These are phyloP conservation scores for Microcebus jonahi DNA, from an alignment of 2,113 vertebrate species.

Conservation along the genomic window DNA sequence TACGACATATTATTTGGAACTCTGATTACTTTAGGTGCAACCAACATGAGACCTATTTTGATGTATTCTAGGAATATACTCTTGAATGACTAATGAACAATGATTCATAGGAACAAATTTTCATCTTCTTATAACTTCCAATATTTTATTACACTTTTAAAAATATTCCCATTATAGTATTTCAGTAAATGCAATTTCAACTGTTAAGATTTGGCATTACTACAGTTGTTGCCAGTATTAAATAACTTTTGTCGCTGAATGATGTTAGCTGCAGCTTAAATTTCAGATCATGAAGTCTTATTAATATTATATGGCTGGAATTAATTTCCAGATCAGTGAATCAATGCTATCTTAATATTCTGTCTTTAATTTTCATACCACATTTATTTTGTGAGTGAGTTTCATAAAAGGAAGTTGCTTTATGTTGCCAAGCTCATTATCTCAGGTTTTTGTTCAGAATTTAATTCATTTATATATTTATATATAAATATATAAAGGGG, in stretches of 20 bases:
- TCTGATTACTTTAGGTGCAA: not conserved
- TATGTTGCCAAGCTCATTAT: not conserved
- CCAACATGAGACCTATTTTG: not conserved
- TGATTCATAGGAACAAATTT: not conserved
- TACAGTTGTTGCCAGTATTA: not conserved
- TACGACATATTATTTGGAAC: not conserved
- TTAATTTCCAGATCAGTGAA: conserved; percentile 58
- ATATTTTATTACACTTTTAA: not conserved
- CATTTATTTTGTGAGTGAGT: conserved; percentile 11
- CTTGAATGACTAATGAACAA: not conserved
- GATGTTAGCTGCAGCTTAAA: conserved; percentile 3
- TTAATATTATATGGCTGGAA: conserved; percentile 6
- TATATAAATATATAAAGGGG: not conserved
- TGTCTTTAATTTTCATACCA: conserved; percentile 49
- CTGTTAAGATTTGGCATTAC: not conserved
- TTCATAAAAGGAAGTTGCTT: not conserved
- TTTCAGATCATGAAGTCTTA: not conserved
- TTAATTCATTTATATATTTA: not conserved
- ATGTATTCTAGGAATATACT: not conserved
- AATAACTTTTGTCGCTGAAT: not conserved
- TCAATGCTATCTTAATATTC: conserved; percentile 41
- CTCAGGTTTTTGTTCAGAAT: not conserved
- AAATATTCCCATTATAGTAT: not conserved
- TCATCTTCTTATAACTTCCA: not conserved
- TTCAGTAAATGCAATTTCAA: conserved; percentile 25